These are phyloP conservation scores for Henricia sp. DNA, from an alignment of 53 echinoderm and acorn worm genomes.

Conservation along the genomic window DNA sequence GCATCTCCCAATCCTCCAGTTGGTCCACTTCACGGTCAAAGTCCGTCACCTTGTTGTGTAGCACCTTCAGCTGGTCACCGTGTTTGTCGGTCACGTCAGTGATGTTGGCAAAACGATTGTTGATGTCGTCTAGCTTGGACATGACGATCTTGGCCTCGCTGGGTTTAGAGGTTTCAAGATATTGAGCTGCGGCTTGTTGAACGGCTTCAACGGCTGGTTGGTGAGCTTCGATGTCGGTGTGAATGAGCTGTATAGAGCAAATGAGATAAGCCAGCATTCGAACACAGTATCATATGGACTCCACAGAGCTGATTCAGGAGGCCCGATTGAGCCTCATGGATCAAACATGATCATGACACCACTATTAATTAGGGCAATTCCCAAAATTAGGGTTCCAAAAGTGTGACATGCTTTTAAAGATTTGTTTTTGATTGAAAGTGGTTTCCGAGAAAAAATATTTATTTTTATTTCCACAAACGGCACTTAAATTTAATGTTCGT, in stretches of 20 bases:
- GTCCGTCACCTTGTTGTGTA: constrained; percentile 78
- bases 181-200: constrained; percentile 71
- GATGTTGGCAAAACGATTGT: constrained; percentile 71
- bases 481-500: too few species aligned
- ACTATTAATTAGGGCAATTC: too few species aligned
- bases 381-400: too few species aligned
- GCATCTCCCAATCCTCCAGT: constrained; percentile 96
- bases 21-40: constrained; percentile 95
- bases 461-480: too few species aligned
- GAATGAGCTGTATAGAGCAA: constrained; percentile 66
- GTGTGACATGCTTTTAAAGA: too few species aligned
- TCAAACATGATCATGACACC: too few species aligned
- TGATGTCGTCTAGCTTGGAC: constrained; percentile 89
- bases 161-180: constrained; percentile 88
- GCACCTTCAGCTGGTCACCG: constrained; percentile 76
- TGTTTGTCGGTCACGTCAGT: constrained; percentile 72
- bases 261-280: too few species aligned
- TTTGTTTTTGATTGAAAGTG: too few species aligned
- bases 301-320: too few species aligned
- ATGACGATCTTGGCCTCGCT: constrained; percentile 79
- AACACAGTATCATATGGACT: too few species aligned
- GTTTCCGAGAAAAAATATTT: too few species aligned
- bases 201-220: constrained; percentile 87
- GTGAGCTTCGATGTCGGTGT: constrained; percentile 96
- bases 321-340: too few species aligned